phyloP scores from a whole-genome alignment of 2,113 vertebrate species.

The Puffinus mauretanicus region DNA sequence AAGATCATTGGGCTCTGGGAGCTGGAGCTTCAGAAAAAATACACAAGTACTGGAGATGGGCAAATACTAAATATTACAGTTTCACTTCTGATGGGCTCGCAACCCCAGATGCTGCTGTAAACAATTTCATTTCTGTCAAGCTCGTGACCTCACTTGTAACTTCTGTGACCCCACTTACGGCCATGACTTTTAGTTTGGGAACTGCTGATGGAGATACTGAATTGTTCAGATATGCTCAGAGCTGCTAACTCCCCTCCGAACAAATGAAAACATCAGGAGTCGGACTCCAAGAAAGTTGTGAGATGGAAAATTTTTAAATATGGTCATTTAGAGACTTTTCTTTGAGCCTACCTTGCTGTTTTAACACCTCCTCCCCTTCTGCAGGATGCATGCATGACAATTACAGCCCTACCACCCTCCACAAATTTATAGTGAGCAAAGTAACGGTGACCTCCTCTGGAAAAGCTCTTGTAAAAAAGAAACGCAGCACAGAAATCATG shows the following conservation, averaged over 20 bases:
- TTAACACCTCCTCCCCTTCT: neutral
- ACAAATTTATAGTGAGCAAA: neutral
- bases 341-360: neutral
- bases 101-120: neutral
- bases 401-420: neutral
- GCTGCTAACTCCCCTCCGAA: neutral
- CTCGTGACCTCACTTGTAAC: slow-evolving; percentile 9
- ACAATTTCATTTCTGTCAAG: neutral
- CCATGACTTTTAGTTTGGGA: neutral
- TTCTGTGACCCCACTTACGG: neutral
- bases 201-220: neutral
- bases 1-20: neutral
- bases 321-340: neutral
- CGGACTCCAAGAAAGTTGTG: neutral
- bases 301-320: neutral
- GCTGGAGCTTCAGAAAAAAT: neutral
- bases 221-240: neutral
- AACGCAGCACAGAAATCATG: neutral
- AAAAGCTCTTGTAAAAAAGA: neutral
- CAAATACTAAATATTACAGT: neutral
- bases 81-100: neutral
- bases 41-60: neutral
- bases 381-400: neutral
- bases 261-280: neutral
- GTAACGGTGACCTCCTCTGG: neutral